These are phyloP conservation scores for Bombus balteatus DNA, from an alignment of 1,140 invertebrate genomes.

Conservation along the genomic window DNA sequence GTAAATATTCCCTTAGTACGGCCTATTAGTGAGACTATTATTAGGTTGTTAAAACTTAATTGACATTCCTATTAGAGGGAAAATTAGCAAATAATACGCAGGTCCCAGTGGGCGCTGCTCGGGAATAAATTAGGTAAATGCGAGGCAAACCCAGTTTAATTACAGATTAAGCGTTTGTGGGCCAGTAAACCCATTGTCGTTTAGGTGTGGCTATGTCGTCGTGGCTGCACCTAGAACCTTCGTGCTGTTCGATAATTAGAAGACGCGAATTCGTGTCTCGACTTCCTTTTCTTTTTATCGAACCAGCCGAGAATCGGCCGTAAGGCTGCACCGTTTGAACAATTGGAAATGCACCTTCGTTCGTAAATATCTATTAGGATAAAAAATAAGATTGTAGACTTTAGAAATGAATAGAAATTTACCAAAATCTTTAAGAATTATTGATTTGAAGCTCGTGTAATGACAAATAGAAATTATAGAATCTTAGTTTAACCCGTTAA, in stretches of 20 bases:
- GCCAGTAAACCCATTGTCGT: background rate
- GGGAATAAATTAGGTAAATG: slow-evolving; percentile 41
- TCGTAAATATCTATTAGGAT: no score
- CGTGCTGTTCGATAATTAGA: slow-evolving; percentile 43
- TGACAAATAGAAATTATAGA: no score
- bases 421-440: background rate
- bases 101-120: background rate
- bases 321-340: background rate
- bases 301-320: background rate
- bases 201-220: slow-evolving; percentile 31
- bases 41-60: background rate
- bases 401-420: background rate
- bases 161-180: slow-evolving; percentile 16
- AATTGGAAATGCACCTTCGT: background rate
- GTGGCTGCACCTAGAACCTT: slow-evolving; percentile 39
- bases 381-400: background rate
- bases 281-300: slow-evolving; percentile 7
- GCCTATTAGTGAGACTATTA: background rate
- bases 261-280: slow-evolving; percentile 6
- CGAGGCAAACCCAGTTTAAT: slow-evolving; percentile 28
- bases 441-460: no score
- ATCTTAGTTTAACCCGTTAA: no score
- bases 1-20: background rate
- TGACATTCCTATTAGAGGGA: background rate
- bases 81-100: slow-evolving; percentile 2